Conservation (phyloP, 2,797 vertebrate genomes). For the Megaceryle alcyon region DNA sequence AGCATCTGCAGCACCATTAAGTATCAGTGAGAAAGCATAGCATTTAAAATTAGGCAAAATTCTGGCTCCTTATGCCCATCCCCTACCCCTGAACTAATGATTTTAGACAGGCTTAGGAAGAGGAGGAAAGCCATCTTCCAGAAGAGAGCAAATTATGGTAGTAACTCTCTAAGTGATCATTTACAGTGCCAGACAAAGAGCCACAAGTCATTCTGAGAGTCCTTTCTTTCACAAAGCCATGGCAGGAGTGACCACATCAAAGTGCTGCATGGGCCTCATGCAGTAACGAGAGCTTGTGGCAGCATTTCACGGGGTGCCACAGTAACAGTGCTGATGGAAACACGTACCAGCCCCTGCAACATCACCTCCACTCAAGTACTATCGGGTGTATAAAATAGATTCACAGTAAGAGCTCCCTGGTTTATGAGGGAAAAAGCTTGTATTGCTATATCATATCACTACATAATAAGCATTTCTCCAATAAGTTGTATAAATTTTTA, state of each 20-base stretch:
- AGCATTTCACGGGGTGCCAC: background rate
- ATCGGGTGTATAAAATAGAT: background rate
- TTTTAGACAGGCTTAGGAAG: background rate
- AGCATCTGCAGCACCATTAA: background rate
- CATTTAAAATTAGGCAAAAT: background rate
- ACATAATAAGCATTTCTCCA: constrained; percentile 6
- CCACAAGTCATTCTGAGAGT: background rate
- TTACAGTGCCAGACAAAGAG: background rate
- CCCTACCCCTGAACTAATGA: background rate
- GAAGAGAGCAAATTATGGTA: background rate
- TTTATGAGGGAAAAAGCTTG: background rate
- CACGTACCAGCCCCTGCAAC: background rate
- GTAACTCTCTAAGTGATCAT: background rate
- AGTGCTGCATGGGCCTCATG: background rate
- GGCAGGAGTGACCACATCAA: background rate
- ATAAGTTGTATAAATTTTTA: constrained; percentile 43
- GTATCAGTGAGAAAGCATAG: background rate
- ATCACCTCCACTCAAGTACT: background rate
- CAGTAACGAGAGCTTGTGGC: rapidly evolving
- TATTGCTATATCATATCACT: background rate
- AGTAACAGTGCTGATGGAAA: background rate
- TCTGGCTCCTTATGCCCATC: background rate
- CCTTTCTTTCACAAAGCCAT: background rate
- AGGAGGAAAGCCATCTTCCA: background rate
- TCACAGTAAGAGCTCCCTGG: background rate